Conservation (phyloP, 2,888 invertebrate genomes). For the Papilio gigon region DNA sequence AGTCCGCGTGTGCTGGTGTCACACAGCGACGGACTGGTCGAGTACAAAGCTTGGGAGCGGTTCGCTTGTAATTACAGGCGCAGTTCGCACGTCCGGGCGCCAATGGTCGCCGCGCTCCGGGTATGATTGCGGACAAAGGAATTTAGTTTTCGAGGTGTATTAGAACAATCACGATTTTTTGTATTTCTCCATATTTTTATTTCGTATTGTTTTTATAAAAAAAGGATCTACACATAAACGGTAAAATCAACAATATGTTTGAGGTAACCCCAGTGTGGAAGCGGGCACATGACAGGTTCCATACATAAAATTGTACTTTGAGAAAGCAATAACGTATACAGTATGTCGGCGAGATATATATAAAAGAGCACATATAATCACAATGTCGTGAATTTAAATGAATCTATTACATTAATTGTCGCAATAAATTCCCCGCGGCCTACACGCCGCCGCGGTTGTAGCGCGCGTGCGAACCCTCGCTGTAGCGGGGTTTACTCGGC, state of each 20-base stretch:
- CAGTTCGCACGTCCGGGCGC: background rate
- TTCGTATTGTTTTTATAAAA: too few relatives aligned
- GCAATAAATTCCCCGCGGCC: background rate
- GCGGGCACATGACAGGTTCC: too few relatives aligned
- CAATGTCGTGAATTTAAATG: background rate
- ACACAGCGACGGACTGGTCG: background rate
- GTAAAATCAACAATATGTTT: too few relatives aligned
- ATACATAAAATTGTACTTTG: too few relatives aligned
- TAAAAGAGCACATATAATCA: too few relatives aligned
- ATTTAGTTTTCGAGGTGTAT: too few relatives aligned
- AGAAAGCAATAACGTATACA: too few relatives aligned
- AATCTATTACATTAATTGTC: conserved; percentile 20
- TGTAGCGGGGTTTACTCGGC: conserved; percentile 1
- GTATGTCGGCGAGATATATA: too few relatives aligned
- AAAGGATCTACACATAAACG: too few relatives aligned
- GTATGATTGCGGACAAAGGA: too few relatives aligned
- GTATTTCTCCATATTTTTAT: background rate
- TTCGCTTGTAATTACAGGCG: conserved; percentile 1
- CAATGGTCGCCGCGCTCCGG: background rate
- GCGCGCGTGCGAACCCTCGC: background rate
- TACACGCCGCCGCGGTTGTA: conserved; percentile 9
- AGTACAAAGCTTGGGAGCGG: background rate
- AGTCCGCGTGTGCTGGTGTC: background rate
- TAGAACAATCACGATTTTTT: background rate
- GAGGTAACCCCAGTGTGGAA: too few relatives aligned